A percentile compares a stretch with the other conserved stretches of the same genome.
These are phyloP conservation scores for Colostygia pectinataria DNA, from an alignment of 2,888 invertebrate genomes.

Conservation along the genomic window DNA sequence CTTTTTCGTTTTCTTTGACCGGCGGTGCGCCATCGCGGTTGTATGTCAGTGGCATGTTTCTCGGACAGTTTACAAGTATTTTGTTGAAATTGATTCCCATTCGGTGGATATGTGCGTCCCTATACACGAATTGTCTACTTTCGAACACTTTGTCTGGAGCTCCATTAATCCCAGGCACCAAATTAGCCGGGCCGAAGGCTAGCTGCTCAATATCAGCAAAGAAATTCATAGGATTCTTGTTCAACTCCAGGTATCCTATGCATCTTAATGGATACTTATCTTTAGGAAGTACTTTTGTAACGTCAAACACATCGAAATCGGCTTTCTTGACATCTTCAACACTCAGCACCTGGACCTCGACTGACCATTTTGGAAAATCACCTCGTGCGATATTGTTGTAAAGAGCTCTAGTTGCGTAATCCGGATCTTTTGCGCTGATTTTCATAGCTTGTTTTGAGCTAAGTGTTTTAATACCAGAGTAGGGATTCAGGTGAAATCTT, in stretches of 20 bases:
- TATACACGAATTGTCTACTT: constrained; percentile 91
- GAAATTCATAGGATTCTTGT: constrained; percentile 94
- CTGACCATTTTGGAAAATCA: constrained; percentile 88
- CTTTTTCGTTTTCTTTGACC: constrained; percentile 89
- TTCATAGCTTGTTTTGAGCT: constrained; percentile 84
- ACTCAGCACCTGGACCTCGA: constrained; percentile 92
- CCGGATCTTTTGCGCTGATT: constrained; percentile 89
- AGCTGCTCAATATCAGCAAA: constrained; percentile 96
- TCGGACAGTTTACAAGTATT: constrained; percentile 97
- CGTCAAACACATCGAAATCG: constrained; percentile 94
- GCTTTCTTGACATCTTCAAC: constrained; percentile 88
- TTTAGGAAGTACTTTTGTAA: constrained; percentile 92
- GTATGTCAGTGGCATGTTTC: constrained; percentile 85
- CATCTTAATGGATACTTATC: constrained; percentile 91
- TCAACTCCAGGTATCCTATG: constrained; percentile 91
- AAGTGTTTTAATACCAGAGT: constrained; percentile 92
- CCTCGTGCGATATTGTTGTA: constrained; percentile 91
- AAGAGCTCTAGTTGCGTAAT: constrained; percentile 92
- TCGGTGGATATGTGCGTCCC: constrained; percentile 92
- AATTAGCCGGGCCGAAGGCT: constrained; percentile 92
- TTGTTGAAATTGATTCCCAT: constrained; percentile 95
- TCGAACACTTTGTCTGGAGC: constrained; percentile 95
- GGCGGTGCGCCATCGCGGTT: constrained; percentile 93
- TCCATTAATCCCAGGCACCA: constrained; percentile 94
- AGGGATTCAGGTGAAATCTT: constrained; percentile 94